phyloP scores from a whole-genome alignment of 1,140 invertebrate genomes.

The Drosophila pseudoananassae region DNA sequence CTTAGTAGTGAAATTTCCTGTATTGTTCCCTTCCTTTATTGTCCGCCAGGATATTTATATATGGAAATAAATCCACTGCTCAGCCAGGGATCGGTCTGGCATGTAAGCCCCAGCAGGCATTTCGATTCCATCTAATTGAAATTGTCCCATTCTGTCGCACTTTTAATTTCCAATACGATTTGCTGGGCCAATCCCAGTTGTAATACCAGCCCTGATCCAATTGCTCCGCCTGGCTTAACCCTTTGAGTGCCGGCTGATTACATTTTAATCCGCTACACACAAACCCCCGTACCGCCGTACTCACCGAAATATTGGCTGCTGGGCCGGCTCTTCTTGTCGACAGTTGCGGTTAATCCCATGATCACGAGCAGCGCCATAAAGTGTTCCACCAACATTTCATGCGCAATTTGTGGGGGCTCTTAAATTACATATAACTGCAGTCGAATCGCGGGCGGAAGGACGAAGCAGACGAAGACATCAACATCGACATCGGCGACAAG shows the following conservation, averaged over 20 bases:
- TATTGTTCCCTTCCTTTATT: background rate
- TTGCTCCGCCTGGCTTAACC: conserved; percentile 28
- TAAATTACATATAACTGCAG: conserved; percentile 74
- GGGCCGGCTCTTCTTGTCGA: conserved; percentile 70
- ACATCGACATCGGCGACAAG: background rate
- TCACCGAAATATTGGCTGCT: conserved; percentile 72
- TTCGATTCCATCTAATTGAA: conserved; percentile 29
- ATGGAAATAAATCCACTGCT: background rate
- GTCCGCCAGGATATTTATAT: background rate
- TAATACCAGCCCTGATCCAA: conserved; percentile 30
- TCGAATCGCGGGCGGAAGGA: conserved; percentile 12
- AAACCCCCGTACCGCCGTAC: conserved; percentile 27
- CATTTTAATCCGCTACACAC: conserved; percentile 37
- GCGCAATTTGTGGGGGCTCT: conserved; percentile 79
- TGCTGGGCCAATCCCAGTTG: conserved; percentile 9
- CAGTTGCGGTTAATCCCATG: conserved; percentile 83
- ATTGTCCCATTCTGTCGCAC: background rate
- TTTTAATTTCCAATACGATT: conserved; percentile 13
- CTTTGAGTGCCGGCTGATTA: conserved; percentile 35
- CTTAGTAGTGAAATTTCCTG: background rate
- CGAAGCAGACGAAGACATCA: conserved; percentile 1
- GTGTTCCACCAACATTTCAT: conserved; percentile 84
- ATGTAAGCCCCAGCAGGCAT: conserved; percentile 27
- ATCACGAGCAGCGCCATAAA: conserved; percentile 82
- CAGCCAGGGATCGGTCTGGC: background rate